Percentiles rank a stretch among this genome's conserved stretches.
Evolutionary conservation across 2,113 vertebrate species (phyloP).

Genomic region (Sylvilagus bachmani): DNA sequence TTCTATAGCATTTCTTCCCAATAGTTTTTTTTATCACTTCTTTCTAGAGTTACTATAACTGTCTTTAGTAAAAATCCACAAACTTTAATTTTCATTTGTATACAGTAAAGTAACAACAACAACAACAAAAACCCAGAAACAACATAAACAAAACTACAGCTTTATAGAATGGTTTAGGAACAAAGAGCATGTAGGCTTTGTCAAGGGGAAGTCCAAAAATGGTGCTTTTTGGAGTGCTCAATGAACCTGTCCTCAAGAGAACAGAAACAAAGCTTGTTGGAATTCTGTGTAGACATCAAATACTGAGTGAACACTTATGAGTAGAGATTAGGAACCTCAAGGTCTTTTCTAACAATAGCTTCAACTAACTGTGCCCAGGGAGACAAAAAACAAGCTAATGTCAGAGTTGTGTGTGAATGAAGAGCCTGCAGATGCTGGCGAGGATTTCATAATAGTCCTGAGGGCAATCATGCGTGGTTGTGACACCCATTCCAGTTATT

Average conservation of each 20-base stretch:
- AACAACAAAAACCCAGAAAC: neutral
- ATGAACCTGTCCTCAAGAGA: neutral
- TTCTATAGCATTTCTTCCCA: constrained; percentile 19
- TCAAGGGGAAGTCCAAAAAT: neutral
- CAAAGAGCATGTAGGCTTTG: neutral
- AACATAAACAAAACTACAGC: no score
- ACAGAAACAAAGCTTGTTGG: neutral
- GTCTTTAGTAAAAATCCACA: neutral
- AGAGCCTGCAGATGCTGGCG: neutral
- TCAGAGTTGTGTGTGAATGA: neutral
- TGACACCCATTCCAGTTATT: neutral
- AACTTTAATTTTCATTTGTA: constrained; percentile 11
- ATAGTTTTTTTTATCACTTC: neutral
- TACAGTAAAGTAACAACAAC: neutral
- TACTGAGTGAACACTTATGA: neutral
- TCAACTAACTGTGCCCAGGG: neutral
- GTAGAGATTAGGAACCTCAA: neutral
- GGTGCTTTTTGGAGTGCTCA: neutral
- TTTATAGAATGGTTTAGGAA: neutral
- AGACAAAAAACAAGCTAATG: neutral
- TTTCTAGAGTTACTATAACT: neutral
- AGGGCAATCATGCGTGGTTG: neutral
- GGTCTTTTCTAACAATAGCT: neutral
- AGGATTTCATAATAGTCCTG: neutral
- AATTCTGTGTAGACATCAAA: constrained; percentile 7